Evolutionary conservation across 2,888 invertebrate genomes (phyloP).

Genomic region (Agonopterix heracliana): DNA sequence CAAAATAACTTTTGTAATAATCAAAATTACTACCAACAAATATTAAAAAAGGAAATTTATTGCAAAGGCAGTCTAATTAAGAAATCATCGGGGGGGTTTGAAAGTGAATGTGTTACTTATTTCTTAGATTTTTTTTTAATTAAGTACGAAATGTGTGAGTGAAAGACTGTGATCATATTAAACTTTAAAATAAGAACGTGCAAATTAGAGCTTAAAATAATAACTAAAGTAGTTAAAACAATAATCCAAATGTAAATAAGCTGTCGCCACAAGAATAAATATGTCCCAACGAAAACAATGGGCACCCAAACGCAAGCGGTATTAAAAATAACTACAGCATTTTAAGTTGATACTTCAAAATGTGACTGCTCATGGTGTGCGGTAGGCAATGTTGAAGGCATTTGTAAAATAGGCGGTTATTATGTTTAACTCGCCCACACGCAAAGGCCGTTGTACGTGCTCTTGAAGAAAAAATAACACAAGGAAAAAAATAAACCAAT

Average conservation of each 20-base stretch:
- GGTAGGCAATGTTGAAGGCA: conserved; percentile 56
- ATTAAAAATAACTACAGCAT: conserved; percentile 55
- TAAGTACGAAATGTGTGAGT: no score
- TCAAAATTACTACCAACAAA: no score
- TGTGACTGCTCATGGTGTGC: conserved; percentile 56
- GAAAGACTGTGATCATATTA: background rate
- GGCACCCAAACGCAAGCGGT: conserved; percentile 40
- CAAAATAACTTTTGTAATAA: no score
- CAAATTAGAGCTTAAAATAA: conserved; percentile 9
- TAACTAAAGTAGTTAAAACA: conserved; percentile 25
- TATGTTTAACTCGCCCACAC: conserved; percentile 64
- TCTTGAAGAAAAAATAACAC: conserved; percentile 34
- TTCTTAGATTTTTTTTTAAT: no score
- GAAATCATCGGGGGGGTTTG: no score
- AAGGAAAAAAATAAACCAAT: conserved; percentile 23
- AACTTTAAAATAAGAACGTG: background rate
- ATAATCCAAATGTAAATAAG: conserved; percentile 28
- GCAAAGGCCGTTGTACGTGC: conserved; percentile 44
- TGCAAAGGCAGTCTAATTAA: no score
- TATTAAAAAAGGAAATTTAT: no score
- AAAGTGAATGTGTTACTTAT: no score
- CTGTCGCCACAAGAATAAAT: conserved; percentile 44
- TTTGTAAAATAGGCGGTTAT: conserved; percentile 56
- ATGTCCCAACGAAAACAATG: conserved; percentile 67
- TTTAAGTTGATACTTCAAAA: conserved; percentile 58